Conservation (phyloP, 1,140 invertebrate genomes). For the Paraescarpia echinospica region DNA sequence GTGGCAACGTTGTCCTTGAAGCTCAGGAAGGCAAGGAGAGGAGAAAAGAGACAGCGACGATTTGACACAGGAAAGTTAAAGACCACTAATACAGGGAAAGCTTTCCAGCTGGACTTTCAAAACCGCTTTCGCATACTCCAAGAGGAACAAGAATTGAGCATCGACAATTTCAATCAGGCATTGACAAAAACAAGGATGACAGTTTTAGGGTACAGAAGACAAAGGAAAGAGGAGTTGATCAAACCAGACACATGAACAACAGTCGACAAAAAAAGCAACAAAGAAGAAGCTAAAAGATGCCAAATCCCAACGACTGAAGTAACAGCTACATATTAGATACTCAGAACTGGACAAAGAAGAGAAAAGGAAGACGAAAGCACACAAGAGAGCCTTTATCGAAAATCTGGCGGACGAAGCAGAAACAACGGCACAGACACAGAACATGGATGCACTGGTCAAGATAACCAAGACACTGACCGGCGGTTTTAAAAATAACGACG, state of each 20-base stretch:
- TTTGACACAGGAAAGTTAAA: conserved; percentile 15
- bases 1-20: conserved; percentile 10
- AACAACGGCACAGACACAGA: neutral
- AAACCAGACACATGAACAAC: conserved; percentile 8
- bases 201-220: conserved; percentile 11
- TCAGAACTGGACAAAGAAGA: conserved; percentile 19
- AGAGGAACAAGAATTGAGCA: conserved; percentile 16
- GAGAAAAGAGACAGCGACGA: conserved; percentile 3
- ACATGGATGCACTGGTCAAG: neutral
- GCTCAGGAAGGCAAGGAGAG: neutral
- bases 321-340: conserved; percentile 6
- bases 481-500: conserved; percentile 7
- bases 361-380: conserved; percentile 11
- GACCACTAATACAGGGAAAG: conserved; percentile 6
- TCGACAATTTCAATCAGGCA: conserved; percentile 14
- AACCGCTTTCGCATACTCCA: conserved; percentile 13
- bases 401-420: conserved; percentile 17
- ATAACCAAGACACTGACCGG: neutral
- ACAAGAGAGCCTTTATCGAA: neutral
- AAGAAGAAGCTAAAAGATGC: conserved; percentile 13
- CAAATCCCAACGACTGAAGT: conserved; percentile 15
- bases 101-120: neutral
- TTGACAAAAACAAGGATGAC: neutral
- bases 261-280: neutral
- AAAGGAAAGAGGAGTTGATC: conserved; percentile 3